phyloP scores from a whole-genome alignment of 2,888 invertebrate species.

The Gymnoscelis rufifasciata region DNA sequence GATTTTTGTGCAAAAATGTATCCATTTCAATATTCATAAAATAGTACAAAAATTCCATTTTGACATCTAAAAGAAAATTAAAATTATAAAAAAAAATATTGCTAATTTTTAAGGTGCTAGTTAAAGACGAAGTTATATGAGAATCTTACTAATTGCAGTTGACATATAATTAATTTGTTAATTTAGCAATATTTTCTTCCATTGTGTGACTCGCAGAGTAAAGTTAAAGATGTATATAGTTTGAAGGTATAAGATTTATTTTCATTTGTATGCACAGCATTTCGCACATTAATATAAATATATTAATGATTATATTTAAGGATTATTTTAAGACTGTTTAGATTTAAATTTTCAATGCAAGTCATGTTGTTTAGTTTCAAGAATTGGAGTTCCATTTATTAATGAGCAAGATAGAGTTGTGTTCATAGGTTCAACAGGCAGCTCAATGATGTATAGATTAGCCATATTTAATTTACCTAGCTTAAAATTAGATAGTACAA shows the following conservation, averaged over 20 bases:
- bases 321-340: slow-evolving; percentile 62
- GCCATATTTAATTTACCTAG: slow-evolving; percentile 43
- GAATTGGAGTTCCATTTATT: slow-evolving; percentile 7
- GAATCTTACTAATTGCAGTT: slow-evolving; percentile 29
- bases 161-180: slow-evolving; percentile 27
- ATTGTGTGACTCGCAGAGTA: slow-evolving; percentile 36
- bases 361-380: slow-evolving; percentile 31
- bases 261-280: slow-evolving; percentile 52
- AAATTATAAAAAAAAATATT: slow-evolving; percentile 12
- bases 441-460: slow-evolving; percentile 38
- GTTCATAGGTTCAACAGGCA: slow-evolving; percentile 33
- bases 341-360: slow-evolving; percentile 55
- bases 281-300: slow-evolving; percentile 45
- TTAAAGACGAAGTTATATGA: slow-evolving; percentile 47
- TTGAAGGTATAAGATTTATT: slow-evolving; percentile 30
- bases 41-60: slow-evolving; percentile 49
- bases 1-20: background rate
- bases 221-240: slow-evolving; percentile 35
- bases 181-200: slow-evolving; percentile 25
- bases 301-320: slow-evolving; percentile 41
- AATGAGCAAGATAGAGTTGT: background rate
- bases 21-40: slow-evolving; percentile 36
- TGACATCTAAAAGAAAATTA: slow-evolving; percentile 31
- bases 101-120: slow-evolving; percentile 56
- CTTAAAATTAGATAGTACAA: slow-evolving; percentile 8